A percentile compares a stretch with the other conserved stretches of the same genome.
phyloP scores from a whole-genome alignment of 2,797 vertebrate species.

The Myotis pilosus region DNA sequence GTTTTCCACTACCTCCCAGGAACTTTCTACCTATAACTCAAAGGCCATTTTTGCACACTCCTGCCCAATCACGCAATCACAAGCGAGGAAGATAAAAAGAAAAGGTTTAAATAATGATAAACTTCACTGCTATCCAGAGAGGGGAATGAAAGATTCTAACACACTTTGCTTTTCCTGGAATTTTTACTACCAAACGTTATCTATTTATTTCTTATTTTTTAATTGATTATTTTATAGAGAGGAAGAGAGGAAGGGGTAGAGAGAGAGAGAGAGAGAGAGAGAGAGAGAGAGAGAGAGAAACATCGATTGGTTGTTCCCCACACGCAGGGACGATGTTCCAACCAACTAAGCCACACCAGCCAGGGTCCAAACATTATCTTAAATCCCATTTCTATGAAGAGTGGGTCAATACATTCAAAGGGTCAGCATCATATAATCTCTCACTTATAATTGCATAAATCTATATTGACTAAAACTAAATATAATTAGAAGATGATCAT shows the following conservation, averaged over 20 bases:
- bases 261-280: no score
- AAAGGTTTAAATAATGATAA: not conserved
- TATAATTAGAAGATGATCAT: not conserved
- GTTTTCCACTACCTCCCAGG: not conserved
- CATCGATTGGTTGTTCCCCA: not conserved
- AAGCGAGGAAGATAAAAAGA: not conserved
- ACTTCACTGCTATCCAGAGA: not conserved
- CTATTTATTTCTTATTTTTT: not conserved
- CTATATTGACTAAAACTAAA: not conserved
- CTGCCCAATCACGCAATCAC: not conserved
- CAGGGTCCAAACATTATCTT: not conserved
- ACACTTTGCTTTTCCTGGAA: not conserved
- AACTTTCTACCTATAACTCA: not conserved
- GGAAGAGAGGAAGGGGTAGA: no score
- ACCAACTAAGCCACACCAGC: not conserved
- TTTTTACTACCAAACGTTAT: not conserved
- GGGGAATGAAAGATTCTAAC: not conserved
- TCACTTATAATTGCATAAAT: not conserved
- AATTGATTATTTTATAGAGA: not conserved
- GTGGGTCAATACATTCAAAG: not conserved
- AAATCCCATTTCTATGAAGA: not conserved
- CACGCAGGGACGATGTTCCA: not conserved
- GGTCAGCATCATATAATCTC: not conserved
- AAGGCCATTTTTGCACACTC: not conserved
- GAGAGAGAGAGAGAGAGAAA: no score